A percentile compares a stretch with the other conserved stretches of the same genome.
phyloP scores from a whole-genome alignment of 2,113 vertebrate genomes.

The crab-eating macaque (Macaca fascicularis) region DNA sequence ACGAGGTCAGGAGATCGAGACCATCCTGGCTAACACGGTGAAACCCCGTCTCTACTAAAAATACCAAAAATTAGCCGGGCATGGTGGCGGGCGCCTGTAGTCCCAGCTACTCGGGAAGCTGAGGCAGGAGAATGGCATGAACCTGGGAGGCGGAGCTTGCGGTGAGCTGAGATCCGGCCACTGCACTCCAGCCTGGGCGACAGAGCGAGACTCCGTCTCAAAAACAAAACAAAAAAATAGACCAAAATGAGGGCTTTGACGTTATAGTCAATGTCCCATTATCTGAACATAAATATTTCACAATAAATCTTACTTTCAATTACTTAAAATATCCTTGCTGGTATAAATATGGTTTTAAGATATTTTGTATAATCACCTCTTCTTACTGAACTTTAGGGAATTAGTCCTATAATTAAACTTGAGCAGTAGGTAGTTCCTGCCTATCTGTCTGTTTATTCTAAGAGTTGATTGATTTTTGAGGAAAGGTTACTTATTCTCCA shows the following conservation, averaged over 20 bases:
- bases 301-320: neutral
- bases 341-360: neutral
- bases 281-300: neutral
- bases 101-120: no score
- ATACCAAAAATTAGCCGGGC: no score
- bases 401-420: constrained; percentile 12
- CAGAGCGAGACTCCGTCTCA: no score
- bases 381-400: constrained; percentile 15
- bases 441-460: neutral
- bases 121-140: no score
- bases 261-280: neutral
- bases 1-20: no score
- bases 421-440: neutral
- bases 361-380: neutral
- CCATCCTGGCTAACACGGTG: no score
- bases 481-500: neutral
- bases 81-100: no score
- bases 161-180: rapidly evolving
- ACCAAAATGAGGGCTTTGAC: neutral
- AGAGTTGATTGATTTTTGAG: neutral
- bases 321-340: neutral
- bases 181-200: no score
- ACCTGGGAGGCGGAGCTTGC: no score
- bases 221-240: neutral
- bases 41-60: no score